phyloP scores from a whole-genome alignment of 2,113 vertebrate species.

The Hippotragus niger region DNA sequence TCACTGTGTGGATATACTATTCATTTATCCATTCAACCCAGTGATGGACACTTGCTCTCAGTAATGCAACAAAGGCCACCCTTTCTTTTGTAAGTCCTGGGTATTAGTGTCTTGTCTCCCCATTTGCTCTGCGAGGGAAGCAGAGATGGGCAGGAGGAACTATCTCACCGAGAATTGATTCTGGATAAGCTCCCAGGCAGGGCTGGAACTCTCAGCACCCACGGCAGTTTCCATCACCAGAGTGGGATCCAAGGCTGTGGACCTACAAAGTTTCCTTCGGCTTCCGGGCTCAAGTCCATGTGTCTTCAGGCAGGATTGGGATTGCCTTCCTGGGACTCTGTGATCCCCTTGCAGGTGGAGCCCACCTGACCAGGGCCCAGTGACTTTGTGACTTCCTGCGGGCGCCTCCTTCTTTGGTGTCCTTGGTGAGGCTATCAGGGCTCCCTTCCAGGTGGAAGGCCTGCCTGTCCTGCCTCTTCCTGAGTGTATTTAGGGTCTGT shows the following conservation, averaged over 20 bases:
- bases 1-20: background rate
- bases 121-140: background rate
- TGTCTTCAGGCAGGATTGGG: background rate
- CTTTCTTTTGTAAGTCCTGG: no score
- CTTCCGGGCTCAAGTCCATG: fast-evolving
- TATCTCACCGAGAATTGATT: no score
- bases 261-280: fast-evolving
- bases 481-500: background rate
- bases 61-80: background rate
- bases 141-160: background rate
- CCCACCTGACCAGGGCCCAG: background rate
- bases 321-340: no score
- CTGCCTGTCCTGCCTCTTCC: background rate
- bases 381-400: background rate
- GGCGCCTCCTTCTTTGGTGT: fast-evolving
- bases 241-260: fast-evolving
- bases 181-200: background rate
- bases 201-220: background rate
- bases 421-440: fast-evolving
- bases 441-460: no score
- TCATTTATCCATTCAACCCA: background rate
- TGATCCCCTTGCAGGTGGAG: fast-evolving
- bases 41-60: no score
- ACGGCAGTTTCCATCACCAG: fast-evolving
- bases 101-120: background rate